Evolutionary conservation across 2,113 vertebrate species (phyloP).

Genomic region (Clarias batrachus): DNA sequence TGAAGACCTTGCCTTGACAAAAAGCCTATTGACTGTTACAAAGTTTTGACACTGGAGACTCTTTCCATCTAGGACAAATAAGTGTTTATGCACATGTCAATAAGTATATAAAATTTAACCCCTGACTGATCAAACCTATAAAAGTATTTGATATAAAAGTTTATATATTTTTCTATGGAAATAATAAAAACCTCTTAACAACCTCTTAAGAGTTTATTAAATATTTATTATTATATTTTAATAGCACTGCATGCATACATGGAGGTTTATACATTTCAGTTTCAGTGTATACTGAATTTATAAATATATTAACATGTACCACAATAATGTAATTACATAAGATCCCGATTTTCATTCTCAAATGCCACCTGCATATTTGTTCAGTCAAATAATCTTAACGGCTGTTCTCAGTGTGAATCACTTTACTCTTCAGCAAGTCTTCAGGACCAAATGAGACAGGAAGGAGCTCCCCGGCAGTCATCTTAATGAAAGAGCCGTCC

Average conservation of each 20-base stretch:
- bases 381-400: neutral
- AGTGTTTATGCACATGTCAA: neutral
- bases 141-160: neutral
- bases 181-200: neutral
- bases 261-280: neutral
- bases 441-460: constrained; percentile 77
- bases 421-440: constrained; percentile 59
- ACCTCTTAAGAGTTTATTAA: neutral
- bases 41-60: neutral
- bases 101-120: neutral
- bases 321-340: neutral
- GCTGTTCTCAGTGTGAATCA: neutral
- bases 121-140: neutral
- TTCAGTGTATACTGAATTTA: neutral
- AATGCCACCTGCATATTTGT: neutral
- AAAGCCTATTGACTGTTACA: neutral
- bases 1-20: neutral
- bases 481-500: constrained; percentile 67
- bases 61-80: neutral
- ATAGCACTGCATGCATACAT: neutral
- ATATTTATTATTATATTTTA: neutral
- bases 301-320: neutral
- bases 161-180: neutral
- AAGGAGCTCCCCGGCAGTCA: constrained; percentile 73
- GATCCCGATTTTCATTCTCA: neutral